Percentiles rank a stretch among this genome's conserved stretches.
phyloP scores from a whole-genome alignment of 2,113 vertebrate genomes.

The Columbina picui region DNA sequence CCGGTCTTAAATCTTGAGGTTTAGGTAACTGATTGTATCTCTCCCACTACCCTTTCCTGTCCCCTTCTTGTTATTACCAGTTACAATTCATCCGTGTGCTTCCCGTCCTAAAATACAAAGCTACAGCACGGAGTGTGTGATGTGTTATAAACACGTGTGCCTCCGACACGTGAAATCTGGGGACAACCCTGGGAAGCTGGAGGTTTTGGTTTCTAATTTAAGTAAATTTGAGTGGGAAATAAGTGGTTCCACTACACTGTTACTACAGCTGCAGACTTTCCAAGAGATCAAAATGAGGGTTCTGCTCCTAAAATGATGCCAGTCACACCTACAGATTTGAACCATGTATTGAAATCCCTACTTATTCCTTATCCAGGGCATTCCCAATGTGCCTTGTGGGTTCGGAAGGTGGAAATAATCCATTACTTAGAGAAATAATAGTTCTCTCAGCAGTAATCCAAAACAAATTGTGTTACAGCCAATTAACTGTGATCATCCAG shows the following conservation, averaged over 20 bases:
- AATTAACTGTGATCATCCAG: neutral
- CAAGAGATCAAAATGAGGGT: neutral
- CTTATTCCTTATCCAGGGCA: neutral
- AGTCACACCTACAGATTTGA: neutral
- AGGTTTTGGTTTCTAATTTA: neutral
- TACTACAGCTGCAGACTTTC: neutral
- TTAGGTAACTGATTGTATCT: neutral
- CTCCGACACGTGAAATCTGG: neutral
- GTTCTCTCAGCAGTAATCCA: neutral
- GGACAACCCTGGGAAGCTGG: neutral
- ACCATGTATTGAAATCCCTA: neutral
- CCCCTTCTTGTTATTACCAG: neutral
- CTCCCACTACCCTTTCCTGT: neutral
- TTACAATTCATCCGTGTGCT: neutral
- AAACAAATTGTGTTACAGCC: neutral
- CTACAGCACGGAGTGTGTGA: neutral
- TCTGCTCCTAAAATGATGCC: neutral
- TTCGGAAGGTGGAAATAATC: neutral
- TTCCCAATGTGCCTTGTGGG: neutral
- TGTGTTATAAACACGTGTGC: neutral
- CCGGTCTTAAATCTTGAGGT: neutral
- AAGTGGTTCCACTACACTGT: neutral
- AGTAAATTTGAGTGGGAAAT: neutral
- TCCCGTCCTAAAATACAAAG: neutral
- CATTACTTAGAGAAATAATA: neutral